phyloP scores from a whole-genome alignment of 53 echinoderm and acorn worm species.

The Luidia sarsii region DNA sequence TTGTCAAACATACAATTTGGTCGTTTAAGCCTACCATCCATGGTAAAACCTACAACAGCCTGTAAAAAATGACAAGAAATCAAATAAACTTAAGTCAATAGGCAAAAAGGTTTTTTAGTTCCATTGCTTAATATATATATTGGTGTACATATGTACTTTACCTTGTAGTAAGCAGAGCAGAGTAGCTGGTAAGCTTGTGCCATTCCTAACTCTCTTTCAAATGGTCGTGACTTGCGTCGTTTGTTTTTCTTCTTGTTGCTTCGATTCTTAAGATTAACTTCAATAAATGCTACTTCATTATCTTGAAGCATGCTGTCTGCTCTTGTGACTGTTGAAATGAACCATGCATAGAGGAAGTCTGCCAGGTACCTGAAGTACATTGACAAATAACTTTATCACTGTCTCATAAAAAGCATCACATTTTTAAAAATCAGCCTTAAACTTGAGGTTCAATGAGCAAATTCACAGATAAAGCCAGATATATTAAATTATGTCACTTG shows the following conservation, averaged over 20 bases:
- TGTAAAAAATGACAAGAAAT: too few species aligned
- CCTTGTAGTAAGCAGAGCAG: constrained; percentile 92
- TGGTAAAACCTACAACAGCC: constrained; percentile 88
- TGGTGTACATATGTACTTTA: not conserved
- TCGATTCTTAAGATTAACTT: constrained; percentile 74
- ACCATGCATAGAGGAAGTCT: constrained; percentile 94
- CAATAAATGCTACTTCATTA: constrained; percentile 72
- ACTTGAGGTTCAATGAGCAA: too few species aligned
- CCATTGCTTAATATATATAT: too few species aligned
- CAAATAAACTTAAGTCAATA: too few species aligned
- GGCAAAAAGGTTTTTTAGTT: too few species aligned
- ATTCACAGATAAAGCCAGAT: too few species aligned
- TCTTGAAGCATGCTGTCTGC: constrained; percentile 93
- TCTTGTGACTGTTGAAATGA: constrained; percentile 89
- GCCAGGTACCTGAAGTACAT: constrained; percentile 98
- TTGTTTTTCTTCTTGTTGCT: constrained; percentile 95
- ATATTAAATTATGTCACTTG: too few species aligned
- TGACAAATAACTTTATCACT: too few species aligned
- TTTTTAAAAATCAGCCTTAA: too few species aligned
- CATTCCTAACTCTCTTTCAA: constrained; percentile 81
- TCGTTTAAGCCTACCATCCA: constrained; percentile 77
- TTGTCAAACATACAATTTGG: constrained; percentile 93
- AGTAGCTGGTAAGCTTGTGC: constrained; percentile 82
- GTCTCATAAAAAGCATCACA: too few species aligned
- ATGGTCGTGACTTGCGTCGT: constrained; percentile 76